Evolutionary conservation across 2,797 vertebrate genomes (phyloP), one percentile per base, ranked within the genome.

Genomic region (Ctenopoma kingsleyae): DNA sequence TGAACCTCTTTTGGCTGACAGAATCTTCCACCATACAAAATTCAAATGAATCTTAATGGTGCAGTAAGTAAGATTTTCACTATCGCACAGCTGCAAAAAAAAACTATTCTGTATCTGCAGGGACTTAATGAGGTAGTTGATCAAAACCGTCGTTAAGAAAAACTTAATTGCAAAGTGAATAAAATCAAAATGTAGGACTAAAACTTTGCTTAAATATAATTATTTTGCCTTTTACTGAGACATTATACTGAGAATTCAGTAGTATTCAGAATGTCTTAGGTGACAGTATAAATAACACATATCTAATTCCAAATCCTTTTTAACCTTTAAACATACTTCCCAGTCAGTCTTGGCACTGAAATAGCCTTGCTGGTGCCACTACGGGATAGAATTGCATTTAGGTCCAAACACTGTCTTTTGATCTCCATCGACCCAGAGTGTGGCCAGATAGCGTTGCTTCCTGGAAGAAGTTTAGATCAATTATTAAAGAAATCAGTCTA

Each of bases 401-500:
- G 88, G 85, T 82, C 74, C 83, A 87, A 94, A 89, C 59, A 44
- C 71, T 82, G 86, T 81, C 87, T 91, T 92, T 92, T 93, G 90
- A 93, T 93, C 88, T 88, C 74, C 81, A 94, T 93, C 89, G 90
- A 94, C 93, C 89, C 76, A 64, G 71, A 13, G 2, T 72, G 75
- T 65, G 81, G 83, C 56, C 76, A 67, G 89, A 86, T 83, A 81
- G 82, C 77, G 52, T 78, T 67, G 81, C 83, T 91, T 90, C 87
- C 86, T 74, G 85, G 78, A 89, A 81, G 85, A 84, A 81, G 74
- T 81, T 69, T 38, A 49, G 72, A 88, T 91, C 74, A 92, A 93
- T 91, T 91, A 93, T 92, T 93, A 86, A 92, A 91, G 86, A 81
- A 83, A 73, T 22, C 54, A 52, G 71, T 91, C 82, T 81, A 91